Percentiles rank a stretch among this genome's conserved stretches.
phyloP scores from a whole-genome alignment of 2,797 vertebrate genomes.

The Poliocrania exsul region DNA sequence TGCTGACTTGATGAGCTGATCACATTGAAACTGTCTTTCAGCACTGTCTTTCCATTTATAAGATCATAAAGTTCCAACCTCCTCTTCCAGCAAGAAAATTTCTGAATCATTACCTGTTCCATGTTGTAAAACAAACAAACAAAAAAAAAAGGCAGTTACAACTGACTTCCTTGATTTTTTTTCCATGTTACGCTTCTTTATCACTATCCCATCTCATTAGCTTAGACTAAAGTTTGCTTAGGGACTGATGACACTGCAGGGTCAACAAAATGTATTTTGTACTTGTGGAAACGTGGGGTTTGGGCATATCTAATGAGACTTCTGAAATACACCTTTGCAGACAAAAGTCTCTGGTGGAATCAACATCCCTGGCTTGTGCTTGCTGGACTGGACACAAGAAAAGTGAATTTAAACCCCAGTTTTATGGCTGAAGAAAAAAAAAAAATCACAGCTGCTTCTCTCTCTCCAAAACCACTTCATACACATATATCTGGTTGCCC shows the following conservation, averaged over 20 bases:
- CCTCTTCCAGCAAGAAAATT: not conserved
- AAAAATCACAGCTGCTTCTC: not conserved
- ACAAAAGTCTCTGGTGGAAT: not conserved
- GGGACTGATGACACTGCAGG: rapidly evolving
- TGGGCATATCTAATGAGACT: not conserved
- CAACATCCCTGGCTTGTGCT: rapidly evolving
- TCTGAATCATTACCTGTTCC: not conserved
- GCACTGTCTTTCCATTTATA: not conserved
- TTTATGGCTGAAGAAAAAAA: not conserved
- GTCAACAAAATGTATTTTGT: not conserved
- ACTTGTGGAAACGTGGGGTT: not conserved
- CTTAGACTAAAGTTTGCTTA: not conserved
- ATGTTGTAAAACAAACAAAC: not conserved
- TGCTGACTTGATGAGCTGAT: not conserved
- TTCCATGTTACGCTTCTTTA: not conserved
- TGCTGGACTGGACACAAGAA: not conserved
- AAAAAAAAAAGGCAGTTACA: not conserved
- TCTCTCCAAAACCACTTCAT: not conserved
- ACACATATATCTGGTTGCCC: not conserved
- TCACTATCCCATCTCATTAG: not conserved
- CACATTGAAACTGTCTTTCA: not conserved
- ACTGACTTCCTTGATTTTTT: not conserved
- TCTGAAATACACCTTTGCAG: not conserved
- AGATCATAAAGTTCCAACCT: not conserved
- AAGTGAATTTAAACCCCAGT: not conserved